Conservation (phyloP, 2,888 invertebrate genomes). For the Camponotus fellah region DNA sequence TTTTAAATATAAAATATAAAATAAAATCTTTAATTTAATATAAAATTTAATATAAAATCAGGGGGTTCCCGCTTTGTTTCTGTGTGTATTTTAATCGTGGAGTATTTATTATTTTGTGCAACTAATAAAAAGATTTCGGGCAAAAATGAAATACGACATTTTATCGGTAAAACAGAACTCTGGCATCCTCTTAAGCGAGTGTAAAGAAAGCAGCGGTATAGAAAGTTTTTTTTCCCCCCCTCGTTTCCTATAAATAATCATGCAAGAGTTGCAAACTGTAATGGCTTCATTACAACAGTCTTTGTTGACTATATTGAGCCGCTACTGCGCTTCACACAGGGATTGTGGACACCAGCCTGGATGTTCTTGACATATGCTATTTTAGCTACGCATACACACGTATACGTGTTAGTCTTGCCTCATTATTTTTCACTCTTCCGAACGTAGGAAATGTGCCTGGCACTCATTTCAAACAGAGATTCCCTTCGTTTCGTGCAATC, state of each 20-base stretch:
- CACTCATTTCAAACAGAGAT: constrained; percentile 11
- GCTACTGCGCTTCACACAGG: constrained; percentile 32
- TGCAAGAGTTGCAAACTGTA: constrained; percentile 32
- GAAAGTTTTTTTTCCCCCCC: constrained; percentile 11
- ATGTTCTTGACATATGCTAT: constrained; percentile 50
- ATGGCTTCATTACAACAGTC: constrained; percentile 38
- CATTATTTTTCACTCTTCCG: constrained; percentile 43
- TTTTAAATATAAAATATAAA: no score
- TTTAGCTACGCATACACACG: constrained; percentile 29
- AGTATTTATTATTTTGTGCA: no score
- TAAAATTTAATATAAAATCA: no score
- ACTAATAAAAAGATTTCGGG: no score
- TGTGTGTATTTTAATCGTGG: no score
- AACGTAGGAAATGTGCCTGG: neutral
- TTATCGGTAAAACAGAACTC: no score
- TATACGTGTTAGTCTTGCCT: constrained; percentile 3
- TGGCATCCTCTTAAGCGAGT: neutral
- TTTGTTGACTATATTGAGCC: constrained; percentile 52
- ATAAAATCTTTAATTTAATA: no score
- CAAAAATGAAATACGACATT: no score
- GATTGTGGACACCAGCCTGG: constrained; percentile 37
- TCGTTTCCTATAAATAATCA: constrained; percentile 48
- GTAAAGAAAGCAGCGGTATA: constrained; percentile 10
- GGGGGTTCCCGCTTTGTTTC: no score
- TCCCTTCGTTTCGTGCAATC: neutral